Evolutionary conservation across 2,113 vertebrate species (phyloP), one percentile per base, ranked within the genome.

Genomic region (Tichodroma muraria): DNA sequence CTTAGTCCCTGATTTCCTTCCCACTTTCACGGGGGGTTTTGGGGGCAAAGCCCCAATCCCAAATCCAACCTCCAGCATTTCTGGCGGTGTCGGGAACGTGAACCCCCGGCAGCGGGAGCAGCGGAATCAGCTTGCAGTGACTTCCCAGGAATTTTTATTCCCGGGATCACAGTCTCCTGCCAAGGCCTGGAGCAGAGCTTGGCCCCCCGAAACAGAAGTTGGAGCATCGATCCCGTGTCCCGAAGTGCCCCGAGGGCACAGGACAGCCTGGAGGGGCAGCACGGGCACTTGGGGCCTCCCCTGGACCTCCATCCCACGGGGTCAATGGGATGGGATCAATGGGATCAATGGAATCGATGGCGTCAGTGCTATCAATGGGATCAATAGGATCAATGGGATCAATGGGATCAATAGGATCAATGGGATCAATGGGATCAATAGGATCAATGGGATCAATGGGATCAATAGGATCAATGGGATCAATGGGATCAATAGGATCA

Each of bases 1-100:
- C 37, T 53, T 8, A 28, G 31, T 47, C 40, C 77, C 50, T 8
- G 47, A 37, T 20, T 21, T 56, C 50, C 44, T 47, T 57, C 73
- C 40, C n/a, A 8, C 16, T 23, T 22, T 6, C 37, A 4, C 0
- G n/a, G 0, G 49, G 15, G 38, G 6, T 9, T 15, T 25, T 6
- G 2, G 60, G 53, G 35, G 10, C 9, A 38, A 27, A 80, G 38
- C 1, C 49, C 20, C 0, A 4, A 35, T 10, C 45, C 42, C 4
- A 65, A n/a, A 50, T 8, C 15, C 1, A 21, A 9, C 5, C 19
- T 3, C 2, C 13, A n/a, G 59, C 23, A 4, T 27, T 52, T 10
- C 73, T n/a, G n/a, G n/a, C n/a, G n/a, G n/a, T 9, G 71, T 3
- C 4, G 27, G 72, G 72, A 49, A 25, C 25, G 44, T 3, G 44